These are phyloP conservation scores for Nyctereutes procyonoides DNA, from an alignment of 2,113 vertebrate genomes.

Conservation along the genomic window DNA sequence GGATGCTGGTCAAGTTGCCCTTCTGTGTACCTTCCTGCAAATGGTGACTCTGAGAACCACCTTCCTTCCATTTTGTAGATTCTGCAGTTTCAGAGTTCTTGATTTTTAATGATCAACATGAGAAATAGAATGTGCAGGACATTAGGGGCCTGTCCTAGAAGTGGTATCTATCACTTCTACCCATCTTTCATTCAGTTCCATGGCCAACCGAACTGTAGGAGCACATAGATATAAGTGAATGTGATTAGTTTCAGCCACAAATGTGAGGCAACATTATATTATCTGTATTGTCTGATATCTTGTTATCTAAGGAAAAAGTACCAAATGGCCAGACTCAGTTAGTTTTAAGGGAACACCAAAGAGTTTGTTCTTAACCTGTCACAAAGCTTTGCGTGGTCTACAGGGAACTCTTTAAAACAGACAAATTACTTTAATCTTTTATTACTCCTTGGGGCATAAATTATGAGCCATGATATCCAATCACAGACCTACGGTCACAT, in stretches of 20 bases:
- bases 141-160: background rate
- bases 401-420: background rate
- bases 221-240: background rate
- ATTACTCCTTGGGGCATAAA: background rate
- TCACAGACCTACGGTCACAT: background rate
- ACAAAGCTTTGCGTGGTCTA: background rate
- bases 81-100: background rate
- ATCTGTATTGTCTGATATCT: background rate
- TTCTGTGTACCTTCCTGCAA: background rate
- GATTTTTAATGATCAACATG: background rate
- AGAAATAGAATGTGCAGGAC: background rate
- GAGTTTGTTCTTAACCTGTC: background rate
- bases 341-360: background rate
- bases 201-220: background rate
- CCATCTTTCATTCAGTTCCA: background rate
- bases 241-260: background rate
- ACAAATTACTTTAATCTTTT: background rate
- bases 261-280: background rate
- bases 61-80: background rate
- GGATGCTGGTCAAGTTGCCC: background rate
- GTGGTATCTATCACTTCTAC: background rate
- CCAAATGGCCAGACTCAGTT: background rate
- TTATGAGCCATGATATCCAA: background rate
- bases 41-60: background rate
- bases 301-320: background rate